A percentile compares a stretch with the other conserved stretches of the same genome.
phyloP scores from a whole-genome alignment of 2,797 vertebrate genomes.

The Micrastur ruficollis region DNA sequence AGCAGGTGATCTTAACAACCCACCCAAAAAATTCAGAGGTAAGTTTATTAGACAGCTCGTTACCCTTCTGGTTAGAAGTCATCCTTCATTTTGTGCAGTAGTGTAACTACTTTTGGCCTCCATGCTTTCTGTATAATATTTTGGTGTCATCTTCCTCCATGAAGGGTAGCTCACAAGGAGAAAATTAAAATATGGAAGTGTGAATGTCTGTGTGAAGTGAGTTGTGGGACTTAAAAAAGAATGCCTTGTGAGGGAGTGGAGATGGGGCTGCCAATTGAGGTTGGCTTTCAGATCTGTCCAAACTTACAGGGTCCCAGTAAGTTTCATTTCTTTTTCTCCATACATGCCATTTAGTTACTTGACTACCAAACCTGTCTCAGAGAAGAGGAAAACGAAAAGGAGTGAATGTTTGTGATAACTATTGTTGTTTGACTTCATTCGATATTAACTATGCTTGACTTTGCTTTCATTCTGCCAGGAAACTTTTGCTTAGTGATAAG shows the following conservation, averaged over 20 bases:
- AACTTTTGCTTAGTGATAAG: background rate
- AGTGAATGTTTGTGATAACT: background rate
- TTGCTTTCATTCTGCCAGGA: background rate
- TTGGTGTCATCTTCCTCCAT: background rate
- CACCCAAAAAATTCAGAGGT: slow-evolving; percentile 99
- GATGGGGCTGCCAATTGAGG: background rate
- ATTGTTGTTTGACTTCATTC: background rate
- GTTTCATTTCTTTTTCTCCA: background rate
- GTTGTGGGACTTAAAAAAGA: background rate
- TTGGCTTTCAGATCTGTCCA: background rate
- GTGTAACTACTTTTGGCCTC: background rate
- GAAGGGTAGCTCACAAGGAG: accelerated
- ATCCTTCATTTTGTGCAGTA: accelerated
- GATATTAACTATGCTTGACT: background rate
- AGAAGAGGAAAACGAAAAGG: background rate
- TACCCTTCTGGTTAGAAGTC: background rate
- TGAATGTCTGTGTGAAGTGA: background rate
- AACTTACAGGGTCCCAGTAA: background rate
- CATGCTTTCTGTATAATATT: accelerated
- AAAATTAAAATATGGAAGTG: no score
- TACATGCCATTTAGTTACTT: background rate
- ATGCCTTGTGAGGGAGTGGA: background rate
- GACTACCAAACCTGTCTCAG: background rate
- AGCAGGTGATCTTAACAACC: slow-evolving; percentile 95
- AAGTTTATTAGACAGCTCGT: slow-evolving; percentile 44